A percentile compares a stretch with the other conserved stretches of the same genome.
phyloP scores from a whole-genome alignment of 2,797 vertebrate species.

The Sardinella longiceps region DNA sequence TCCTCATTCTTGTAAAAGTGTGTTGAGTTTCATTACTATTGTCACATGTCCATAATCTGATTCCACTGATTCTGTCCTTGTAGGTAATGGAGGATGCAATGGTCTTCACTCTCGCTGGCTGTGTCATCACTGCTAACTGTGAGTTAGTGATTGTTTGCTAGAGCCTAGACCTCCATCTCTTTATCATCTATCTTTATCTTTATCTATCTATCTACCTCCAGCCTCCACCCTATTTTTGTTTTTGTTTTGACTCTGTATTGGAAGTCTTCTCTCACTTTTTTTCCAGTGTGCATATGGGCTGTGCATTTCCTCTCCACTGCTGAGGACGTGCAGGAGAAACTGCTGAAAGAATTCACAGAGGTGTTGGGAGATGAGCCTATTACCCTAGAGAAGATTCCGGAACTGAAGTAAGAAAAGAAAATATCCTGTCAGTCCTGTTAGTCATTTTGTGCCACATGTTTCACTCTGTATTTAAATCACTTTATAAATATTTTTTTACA shows the following conservation, averaged over 20 bases:
- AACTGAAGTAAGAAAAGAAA: constrained; percentile 84
- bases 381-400: constrained; percentile 86
- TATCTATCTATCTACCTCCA: no score
- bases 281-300: constrained; percentile 91
- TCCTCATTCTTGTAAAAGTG: neutral
- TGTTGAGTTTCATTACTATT: neutral
- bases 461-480: neutral
- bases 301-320: constrained; percentile 90
- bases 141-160: constrained; percentile 61
- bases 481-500: constrained; percentile 52
- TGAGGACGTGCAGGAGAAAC: constrained; percentile 86
- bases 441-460: neutral
- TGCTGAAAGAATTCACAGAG: constrained; percentile 81
- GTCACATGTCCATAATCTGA: neutral
- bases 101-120: constrained; percentile 93
- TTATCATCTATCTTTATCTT: no score
- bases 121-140: constrained; percentile 93
- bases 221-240: no score
- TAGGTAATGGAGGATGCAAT: constrained; percentile 95
- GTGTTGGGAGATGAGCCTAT: constrained; percentile 86
- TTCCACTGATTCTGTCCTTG: constrained; percentile 23
- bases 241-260: no score
- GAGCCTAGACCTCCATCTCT: neutral
- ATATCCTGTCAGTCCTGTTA: neutral
- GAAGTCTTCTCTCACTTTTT: neutral